These are phyloP conservation scores for Miichthys miiuy DNA, from an alignment of 2,797 vertebrate species.

Conservation along the genomic window DNA sequence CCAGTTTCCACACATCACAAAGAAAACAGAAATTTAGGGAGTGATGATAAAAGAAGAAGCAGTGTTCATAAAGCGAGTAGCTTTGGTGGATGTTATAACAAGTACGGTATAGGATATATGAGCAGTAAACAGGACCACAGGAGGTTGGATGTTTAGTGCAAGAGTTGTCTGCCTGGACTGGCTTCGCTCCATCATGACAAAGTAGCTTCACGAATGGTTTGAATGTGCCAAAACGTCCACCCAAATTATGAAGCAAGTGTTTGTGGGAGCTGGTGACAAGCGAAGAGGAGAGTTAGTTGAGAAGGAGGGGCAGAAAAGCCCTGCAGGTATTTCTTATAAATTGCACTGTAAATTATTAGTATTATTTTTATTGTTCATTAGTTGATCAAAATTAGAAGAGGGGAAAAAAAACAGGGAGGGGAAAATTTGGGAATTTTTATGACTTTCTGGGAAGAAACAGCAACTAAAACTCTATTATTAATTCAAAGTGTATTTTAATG, in stretches of 20 bases:
- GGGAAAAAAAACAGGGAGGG: constrained; percentile 19
- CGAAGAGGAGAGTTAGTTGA: constrained; percentile 22
- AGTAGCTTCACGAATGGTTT: constrained; percentile 53
- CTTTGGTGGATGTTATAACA: neutral
- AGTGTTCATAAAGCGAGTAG: neutral
- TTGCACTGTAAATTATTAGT: constrained; percentile 86
- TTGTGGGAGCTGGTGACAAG: constrained; percentile 45
- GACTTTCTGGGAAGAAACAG: constrained; percentile 54
- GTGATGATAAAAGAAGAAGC: neutral
- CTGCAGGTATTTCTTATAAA: constrained; percentile 69
- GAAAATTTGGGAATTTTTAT: constrained; percentile 57
- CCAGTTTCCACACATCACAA: neutral
- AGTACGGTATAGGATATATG: neutral
- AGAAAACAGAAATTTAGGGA: neutral
- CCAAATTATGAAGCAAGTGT: constrained; percentile 51
- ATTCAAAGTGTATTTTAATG: constrained; percentile 56
- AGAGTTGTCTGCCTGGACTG: constrained; percentile 23
- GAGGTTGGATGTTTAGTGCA: neutral
- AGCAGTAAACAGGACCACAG: no score
- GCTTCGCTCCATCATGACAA: constrained; percentile 23
- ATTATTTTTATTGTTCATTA: constrained; percentile 70
- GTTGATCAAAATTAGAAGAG: constrained; percentile 45
- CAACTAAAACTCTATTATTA: constrained; percentile 34
- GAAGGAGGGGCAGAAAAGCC: constrained; percentile 38
- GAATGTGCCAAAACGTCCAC: constrained; percentile 79